These are phyloP conservation scores for Galaxea fascicularis DNA, from an alignment of 92 coral and sea anemone genomes.

Conservation along the genomic window DNA sequence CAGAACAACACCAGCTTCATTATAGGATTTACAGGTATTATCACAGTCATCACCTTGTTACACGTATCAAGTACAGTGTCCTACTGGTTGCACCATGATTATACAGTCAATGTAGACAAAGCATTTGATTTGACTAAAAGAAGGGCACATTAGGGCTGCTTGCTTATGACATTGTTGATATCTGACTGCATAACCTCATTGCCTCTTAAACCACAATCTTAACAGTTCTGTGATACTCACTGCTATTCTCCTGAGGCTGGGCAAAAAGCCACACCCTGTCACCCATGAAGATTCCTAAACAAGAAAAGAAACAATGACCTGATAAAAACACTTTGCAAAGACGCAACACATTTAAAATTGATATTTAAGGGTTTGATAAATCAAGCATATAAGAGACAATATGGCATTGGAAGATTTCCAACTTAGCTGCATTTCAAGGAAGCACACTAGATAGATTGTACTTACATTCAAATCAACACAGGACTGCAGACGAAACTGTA, in stretches of 20 bases:
- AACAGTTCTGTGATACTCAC: conserved; percentile 60
- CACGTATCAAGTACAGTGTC: too few species aligned
- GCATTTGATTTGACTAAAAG: too few species aligned
- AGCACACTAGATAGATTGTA: background rate
- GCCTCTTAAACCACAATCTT: background rate
- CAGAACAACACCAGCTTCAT: background rate
- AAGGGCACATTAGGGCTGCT: too few species aligned
- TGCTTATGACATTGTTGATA: too few species aligned
- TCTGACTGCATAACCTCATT: too few species aligned
- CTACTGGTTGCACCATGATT: too few species aligned
- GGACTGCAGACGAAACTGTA: conserved; percentile 90
- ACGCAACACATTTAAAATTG: too few species aligned
- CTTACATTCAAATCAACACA: conserved; percentile 91
- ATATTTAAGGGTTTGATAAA: too few species aligned
- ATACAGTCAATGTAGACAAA: too few species aligned
- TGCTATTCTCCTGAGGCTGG: conserved; percentile 93
- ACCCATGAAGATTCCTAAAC: conserved; percentile 97
- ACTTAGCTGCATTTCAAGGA: background rate
- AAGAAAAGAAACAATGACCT: background rate
- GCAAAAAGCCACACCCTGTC: conserved; percentile 96
- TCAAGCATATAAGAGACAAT: background rate
- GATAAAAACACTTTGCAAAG: background rate
- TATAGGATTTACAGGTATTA: too few species aligned
- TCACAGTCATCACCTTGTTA: background rate
- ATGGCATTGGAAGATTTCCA: too few species aligned